Evolutionary conservation across 2,113 vertebrate genomes (phyloP), one percentile per base, ranked within the genome.

Genomic region (Entomyzon cyanotis): DNA sequence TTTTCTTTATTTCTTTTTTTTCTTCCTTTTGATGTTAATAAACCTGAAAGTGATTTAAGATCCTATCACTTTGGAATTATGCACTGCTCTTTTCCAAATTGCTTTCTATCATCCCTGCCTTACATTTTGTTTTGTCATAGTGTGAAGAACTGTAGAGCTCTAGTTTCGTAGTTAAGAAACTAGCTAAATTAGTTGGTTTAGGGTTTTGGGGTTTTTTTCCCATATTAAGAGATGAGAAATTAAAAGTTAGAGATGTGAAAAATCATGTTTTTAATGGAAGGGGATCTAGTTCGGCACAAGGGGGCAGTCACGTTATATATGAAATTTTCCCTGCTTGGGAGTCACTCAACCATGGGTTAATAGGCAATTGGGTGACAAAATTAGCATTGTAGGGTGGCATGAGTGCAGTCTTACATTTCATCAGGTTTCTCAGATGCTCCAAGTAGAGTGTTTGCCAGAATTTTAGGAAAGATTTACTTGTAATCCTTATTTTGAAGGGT

Each of bases 221-320:
- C 2, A 6, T 39, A 9, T 37, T 33, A 42, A 56, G 53, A 81
- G 7, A n/a, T 6, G 1, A 35, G 22, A 80, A 75, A 8, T 27
- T n/a, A n/a, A n/a, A 42, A 50, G 10, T 60, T 39, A 67, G 63
- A 63, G 12, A 53, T 64, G 25, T 87, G 33, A 79, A 41, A 84
- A 84, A 47, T 37, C 7, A 2, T 19, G 5, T 12, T 23, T 60
- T 5, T 69, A 21, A 50, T 79, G 63, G 52, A 35, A 47, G 12
- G 31, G 16, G 33, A 37, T 71, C 8, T 37, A 60, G 18, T 77
- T 79, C 21, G 46, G 80, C 97, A 93, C 96, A 58, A 97, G 97
- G 81, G 95, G 97, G 97, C 97, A 97, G 93, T 97, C 82, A 35
- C 50, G 95, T 80, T 89, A 94, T 96, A 8, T 31, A 53, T 77